Evolutionary conservation across 1,140 invertebrate genomes (phyloP).

Genomic region (Eubasilissa regina): DNA sequence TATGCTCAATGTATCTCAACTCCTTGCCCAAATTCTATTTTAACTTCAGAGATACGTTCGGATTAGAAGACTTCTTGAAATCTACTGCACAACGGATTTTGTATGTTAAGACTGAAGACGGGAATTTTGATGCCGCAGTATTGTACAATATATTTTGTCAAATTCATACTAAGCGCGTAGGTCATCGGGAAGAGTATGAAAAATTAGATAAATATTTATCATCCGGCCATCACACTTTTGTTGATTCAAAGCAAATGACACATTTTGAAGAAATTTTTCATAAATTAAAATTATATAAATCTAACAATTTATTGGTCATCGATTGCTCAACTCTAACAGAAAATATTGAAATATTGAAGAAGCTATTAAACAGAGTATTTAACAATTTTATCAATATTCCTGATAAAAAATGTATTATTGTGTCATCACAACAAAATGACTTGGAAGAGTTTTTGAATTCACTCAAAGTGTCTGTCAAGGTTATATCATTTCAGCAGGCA

Average conservation of each 20-base stretch:
- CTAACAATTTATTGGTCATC: constrained; percentile 10
- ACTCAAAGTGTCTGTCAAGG: too few relatives aligned
- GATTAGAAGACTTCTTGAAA: neutral
- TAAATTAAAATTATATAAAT: neutral
- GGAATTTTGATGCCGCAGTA: neutral
- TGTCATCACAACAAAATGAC: neutral
- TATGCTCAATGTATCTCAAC: neutral
- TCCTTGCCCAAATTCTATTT: neutral
- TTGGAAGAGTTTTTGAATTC: neutral
- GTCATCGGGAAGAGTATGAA: too few relatives aligned
- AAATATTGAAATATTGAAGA: neutral
- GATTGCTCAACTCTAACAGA: neutral
- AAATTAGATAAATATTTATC: neutral
- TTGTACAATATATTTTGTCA: neutral
- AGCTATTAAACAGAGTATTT: neutral
- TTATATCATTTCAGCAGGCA: too few relatives aligned
- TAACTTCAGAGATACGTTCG: neutral
- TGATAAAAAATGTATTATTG: neutral
- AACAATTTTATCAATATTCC: neutral
- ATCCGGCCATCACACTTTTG: neutral
- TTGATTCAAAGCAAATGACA: neutral
- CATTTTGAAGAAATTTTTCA: neutral
- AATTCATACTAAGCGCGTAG: neutral
- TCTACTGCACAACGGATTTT: neutral
- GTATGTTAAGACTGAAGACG: neutral